Evolutionary conservation across 2,113 vertebrate species (phyloP).

Genomic region (Nanorana parkeri): DNA sequence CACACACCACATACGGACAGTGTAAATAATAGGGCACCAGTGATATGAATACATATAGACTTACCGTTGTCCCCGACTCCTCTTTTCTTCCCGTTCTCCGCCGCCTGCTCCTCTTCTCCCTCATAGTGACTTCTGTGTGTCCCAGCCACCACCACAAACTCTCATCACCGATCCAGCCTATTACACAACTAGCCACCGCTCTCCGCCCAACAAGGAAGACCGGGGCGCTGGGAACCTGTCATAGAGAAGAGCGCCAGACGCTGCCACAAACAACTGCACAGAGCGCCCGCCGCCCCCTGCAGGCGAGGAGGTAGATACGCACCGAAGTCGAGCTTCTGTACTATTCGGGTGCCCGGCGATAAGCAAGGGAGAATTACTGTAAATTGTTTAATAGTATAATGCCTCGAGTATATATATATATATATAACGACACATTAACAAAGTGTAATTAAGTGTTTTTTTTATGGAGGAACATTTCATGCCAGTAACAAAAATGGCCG

Average conservation of each 20-base stretch:
- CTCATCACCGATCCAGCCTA: neutral
- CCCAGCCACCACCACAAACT: neutral
- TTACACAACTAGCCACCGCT: slow-evolving; percentile 14
- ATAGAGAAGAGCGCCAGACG: neutral
- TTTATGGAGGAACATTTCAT: too few relatives aligned
- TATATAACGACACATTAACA: too few relatives aligned
- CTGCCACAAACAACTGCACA: neutral
- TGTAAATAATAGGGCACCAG: too few relatives aligned
- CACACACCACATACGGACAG: too few relatives aligned
- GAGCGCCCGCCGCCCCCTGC: neutral
- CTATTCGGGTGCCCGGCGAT: too few relatives aligned
- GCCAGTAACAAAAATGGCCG: neutral
- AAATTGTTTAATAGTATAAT: too few relatives aligned
- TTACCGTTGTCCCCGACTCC: neutral
- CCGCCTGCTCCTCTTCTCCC: slow-evolving; percentile 30
- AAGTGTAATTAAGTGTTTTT: too few relatives aligned
- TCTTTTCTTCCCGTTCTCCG: neutral
- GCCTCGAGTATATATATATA: too few relatives aligned
- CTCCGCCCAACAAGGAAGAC: neutral
- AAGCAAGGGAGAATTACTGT: too few relatives aligned
- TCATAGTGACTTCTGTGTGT: neutral
- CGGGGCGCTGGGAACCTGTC: neutral
- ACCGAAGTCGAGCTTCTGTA: neutral
- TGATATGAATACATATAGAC: neutral
- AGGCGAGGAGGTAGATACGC: neutral